Conservation (phyloP, 2,888 invertebrate species). For the Ganaspis brasiliensis region DNA sequence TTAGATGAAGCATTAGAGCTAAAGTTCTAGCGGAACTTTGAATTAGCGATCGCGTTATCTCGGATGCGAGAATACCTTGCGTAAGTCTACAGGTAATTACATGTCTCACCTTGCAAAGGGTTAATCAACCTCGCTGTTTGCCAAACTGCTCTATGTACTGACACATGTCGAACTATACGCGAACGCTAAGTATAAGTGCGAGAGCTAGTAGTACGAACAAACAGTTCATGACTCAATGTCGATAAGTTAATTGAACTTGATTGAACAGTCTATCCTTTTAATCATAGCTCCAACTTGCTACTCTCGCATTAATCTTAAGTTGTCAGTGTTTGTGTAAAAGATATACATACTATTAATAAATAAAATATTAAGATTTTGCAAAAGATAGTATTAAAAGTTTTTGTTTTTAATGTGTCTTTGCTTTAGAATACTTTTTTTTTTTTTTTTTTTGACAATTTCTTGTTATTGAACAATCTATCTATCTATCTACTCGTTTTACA, state of each 20-base stretch:
- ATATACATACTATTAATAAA: too few species aligned
- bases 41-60: conserved; percentile 69
- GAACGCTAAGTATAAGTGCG: conserved; percentile 25
- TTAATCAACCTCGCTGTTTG: conserved; percentile 69
- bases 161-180: conserved; percentile 16
- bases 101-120: conserved; percentile 69
- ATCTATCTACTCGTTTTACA: background rate
- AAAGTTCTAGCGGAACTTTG: conserved; percentile 64
- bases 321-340: too few species aligned
- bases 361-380: too few species aligned
- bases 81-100: conserved; percentile 70
- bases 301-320: too few species aligned
- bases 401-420: background rate
- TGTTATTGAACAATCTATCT: too few species aligned
- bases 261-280: background rate
- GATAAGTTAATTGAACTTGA: conserved; percentile 7
- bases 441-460: too few species aligned
- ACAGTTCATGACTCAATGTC: conserved; percentile 8
- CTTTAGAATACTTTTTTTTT: too few species aligned
- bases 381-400: background rate
- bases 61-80: conserved; percentile 51
- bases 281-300: background rate
- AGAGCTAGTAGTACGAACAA: conserved; percentile 10
- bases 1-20: conserved; percentile 54
- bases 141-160: conserved; percentile 50